These are phyloP conservation scores for Aphyosemion australe DNA, from an alignment of 2,113 vertebrate genomes.

Conservation along the genomic window DNA sequence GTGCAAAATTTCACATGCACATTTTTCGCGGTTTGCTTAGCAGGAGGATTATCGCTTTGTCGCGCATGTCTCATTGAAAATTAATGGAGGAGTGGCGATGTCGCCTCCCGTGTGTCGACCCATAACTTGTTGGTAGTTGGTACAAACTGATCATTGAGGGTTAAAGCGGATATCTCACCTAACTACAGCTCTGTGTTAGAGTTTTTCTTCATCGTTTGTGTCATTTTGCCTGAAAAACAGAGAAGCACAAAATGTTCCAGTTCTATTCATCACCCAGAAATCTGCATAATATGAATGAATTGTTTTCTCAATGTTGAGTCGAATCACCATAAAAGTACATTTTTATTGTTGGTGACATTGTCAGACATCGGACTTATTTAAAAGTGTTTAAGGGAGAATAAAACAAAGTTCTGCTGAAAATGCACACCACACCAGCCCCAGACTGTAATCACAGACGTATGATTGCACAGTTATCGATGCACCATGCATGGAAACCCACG, in stretches of 20 bases:
- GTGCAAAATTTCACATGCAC: too few relatives aligned
- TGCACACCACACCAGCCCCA: too few relatives aligned
- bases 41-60: too few relatives aligned
- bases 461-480: background rate
- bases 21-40: too few relatives aligned
- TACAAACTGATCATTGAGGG: too few relatives aligned
- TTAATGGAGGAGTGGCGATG: too few relatives aligned
- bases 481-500: background rate
- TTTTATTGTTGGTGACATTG: background rate
- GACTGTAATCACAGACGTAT: background rate
- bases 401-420: background rate
- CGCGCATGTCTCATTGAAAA: too few relatives aligned
- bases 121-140: too few relatives aligned
- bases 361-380: background rate
- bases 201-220: background rate
- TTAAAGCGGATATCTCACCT: too few relatives aligned
- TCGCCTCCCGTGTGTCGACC: too few relatives aligned
- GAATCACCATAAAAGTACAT: background rate
- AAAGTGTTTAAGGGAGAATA: background rate
- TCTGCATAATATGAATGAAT: background rate
- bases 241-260: background rate
- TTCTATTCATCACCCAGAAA: background rate
- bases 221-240: constrained; percentile 8
- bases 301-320: background rate
- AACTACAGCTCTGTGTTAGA: too few relatives aligned